These are phyloP conservation scores for Drosophila jambulina DNA, from an alignment of 1,140 invertebrate species.

Conservation along the genomic window DNA sequence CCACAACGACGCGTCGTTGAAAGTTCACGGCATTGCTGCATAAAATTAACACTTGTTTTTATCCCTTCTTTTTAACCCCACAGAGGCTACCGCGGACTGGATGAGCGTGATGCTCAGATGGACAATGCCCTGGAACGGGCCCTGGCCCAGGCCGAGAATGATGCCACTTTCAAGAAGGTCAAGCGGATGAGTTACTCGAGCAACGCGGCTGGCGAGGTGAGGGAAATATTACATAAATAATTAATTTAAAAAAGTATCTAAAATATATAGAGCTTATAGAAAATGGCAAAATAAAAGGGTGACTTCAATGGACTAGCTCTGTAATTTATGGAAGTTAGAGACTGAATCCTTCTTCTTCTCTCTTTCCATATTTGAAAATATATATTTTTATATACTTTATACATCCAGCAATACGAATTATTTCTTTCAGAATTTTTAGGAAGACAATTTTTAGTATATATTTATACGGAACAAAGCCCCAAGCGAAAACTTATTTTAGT, in stretches of 20 bases:
- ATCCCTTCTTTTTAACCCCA: background rate
- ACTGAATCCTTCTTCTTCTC: background rate
- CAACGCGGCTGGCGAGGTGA: slow-evolving; percentile 88
- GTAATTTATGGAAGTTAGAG: background rate
- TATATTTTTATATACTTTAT: no score
- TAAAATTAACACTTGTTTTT: slow-evolving; percentile 41
- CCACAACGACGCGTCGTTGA: slow-evolving; percentile 31
- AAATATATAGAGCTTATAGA: background rate
- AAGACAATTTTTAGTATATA: background rate
- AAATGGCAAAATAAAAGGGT: no score
- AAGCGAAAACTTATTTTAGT: background rate
- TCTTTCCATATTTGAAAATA: background rate
- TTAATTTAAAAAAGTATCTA: no score
- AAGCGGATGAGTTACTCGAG: slow-evolving; percentile 90
- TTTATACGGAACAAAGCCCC: background rate
- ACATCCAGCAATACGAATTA: no score
- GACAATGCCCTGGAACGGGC: slow-evolving; percentile 87
- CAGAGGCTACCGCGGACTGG: slow-evolving; percentile 66
- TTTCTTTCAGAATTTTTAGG: background rate
- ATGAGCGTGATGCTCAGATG: slow-evolving; percentile 85
- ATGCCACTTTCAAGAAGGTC: slow-evolving; percentile 89
- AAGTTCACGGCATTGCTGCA: slow-evolving; percentile 30
- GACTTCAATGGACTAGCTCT: background rate
- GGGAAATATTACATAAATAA: background rate
- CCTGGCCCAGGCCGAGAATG: slow-evolving; percentile 88